Evolutionary conservation across 2,113 vertebrate genomes (phyloP), one percentile per base, ranked within the genome.

Genomic region (Columba livia): DNA sequence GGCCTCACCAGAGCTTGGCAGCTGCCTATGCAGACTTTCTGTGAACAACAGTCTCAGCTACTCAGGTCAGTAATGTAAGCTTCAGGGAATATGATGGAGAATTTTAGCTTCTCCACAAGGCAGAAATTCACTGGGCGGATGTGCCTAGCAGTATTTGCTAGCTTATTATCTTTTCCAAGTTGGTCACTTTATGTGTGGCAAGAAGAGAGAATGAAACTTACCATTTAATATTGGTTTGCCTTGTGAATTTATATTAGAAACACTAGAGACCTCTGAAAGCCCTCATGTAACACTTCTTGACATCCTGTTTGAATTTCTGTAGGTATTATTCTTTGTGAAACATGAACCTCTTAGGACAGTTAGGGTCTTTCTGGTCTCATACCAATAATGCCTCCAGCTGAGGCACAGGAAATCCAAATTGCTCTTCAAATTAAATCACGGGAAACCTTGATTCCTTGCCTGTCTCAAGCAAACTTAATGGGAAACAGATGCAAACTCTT

Each of bases 401-500:
- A 95, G 85, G 79, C 70, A 94, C 88, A 77, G 92, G 95, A 98
- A 98, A 96, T 94, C 72, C 73, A 97, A 97, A 98, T 83, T 94
- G 82, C 87, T 96, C 88, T 96, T 97, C 85, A 96, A 97, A 96
- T 97, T 97, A 95, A 97, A 93, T 91, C 89, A 91, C 36, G 17
- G 94, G 93, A 97, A 97, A 93, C 56, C 79, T 93, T 77, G 51
- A 93, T 85, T 90, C 82, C 58, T 89, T 88, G 58, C 90, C 95
- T 89, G 83, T 96, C 93, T 97, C 90, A 70, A 84, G 57, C 29
- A 85, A 62, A 85, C 70, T 88, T 98, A 97, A 98, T 95, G 92
- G 73, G 93, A 98, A 97, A 95, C 98, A 98, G 97, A 97, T 95
- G 90, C 71, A 96, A 83, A 51, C 54, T 93, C 91, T 40, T 90